Evolutionary conservation across 2,797 vertebrate genomes (phyloP).

Genomic region (Serranus cabrilla): DNA sequence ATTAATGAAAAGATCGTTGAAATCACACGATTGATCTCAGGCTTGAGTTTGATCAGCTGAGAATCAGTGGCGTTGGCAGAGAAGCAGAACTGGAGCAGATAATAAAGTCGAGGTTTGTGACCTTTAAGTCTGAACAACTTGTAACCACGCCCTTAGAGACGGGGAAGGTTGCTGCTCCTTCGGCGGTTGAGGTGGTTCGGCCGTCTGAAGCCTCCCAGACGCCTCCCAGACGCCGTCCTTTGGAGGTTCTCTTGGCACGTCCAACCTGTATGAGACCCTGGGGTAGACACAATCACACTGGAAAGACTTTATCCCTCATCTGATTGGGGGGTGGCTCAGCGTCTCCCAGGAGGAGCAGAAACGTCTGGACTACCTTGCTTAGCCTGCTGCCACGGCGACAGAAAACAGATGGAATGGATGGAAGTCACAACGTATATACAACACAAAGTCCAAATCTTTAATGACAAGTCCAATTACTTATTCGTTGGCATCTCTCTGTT

Average conservation of each 20-base stretch:
- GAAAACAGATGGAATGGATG: background rate
- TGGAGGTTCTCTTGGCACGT: background rate
- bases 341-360: conserved; percentile 1
- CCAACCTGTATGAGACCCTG: conserved; percentile 6
- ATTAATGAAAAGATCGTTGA: conserved; percentile 54
- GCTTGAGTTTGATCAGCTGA: conserved; percentile 32
- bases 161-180: background rate
- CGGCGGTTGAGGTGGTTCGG: background rate
- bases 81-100: background rate
- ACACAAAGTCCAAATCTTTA: background rate
- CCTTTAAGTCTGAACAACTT: background rate
- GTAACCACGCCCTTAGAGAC: background rate
- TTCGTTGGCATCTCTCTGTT: background rate
- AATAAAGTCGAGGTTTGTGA: background rate
- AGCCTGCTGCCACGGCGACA: background rate
- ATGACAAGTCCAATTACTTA: background rate
- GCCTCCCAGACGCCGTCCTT: conserved; percentile 10
- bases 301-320: conserved; percentile 7
- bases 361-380: background rate
- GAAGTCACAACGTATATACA: background rate
- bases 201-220: conserved; percentile 15
- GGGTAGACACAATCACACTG: background rate
- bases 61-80: conserved; percentile 10
- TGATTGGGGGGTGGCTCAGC: conserved; percentile 1
- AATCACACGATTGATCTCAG: conserved; percentile 18